Conservation (phyloP, 2,113 vertebrate genomes). For the Pholis gunnellus region DNA sequence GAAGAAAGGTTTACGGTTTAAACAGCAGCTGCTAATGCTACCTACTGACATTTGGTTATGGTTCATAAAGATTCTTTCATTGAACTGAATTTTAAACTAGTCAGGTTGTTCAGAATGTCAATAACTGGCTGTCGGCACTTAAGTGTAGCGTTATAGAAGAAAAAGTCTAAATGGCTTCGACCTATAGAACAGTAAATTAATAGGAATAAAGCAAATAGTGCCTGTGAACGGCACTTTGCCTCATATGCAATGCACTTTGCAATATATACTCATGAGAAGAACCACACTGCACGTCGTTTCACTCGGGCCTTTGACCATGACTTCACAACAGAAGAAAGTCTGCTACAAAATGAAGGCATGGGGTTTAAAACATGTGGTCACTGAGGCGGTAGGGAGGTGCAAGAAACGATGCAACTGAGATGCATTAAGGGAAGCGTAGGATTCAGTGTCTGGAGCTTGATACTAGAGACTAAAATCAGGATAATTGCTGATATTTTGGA, state of each 20-base stretch:
- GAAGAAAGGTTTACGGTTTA: neutral
- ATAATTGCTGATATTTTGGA: neutral
- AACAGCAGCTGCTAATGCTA: neutral
- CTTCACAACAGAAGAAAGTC: neutral
- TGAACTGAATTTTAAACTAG: constrained; percentile 1
- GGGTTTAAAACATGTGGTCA: neutral
- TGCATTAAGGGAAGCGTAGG: neutral
- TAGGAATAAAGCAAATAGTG: neutral
- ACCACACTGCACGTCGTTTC: neutral
- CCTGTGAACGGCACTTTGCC: neutral
- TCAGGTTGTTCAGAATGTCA: neutral
- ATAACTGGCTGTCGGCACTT: too few species aligned
- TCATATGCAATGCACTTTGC: neutral
- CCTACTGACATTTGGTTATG: neutral
- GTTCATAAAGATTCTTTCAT: neutral
- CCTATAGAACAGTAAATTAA: neutral
- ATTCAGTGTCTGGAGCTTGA: neutral
- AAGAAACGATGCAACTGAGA: neutral
- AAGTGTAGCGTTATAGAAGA: neutral
- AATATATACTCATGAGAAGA: neutral
- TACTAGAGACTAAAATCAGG: neutral
- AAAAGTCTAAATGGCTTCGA: neutral
- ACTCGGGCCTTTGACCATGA: neutral
- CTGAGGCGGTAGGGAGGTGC: neutral
- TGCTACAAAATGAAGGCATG: neutral